Base-by-base conservation (phyloP, 2,113 vertebrate genomes). In the Tychaedon coryphoeus region DNA sequence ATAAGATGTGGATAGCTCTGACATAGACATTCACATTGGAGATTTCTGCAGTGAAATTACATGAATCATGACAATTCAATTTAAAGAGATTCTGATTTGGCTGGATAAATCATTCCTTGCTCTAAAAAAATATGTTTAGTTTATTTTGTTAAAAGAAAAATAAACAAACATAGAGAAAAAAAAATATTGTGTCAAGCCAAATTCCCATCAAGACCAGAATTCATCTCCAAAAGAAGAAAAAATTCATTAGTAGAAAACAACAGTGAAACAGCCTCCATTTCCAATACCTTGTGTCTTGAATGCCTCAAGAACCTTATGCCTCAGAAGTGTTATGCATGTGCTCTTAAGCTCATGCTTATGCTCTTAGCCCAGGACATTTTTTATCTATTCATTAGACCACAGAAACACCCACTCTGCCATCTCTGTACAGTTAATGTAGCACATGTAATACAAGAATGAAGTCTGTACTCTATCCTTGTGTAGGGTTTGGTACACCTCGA, bases 391-490 rank as follows among this genome's bases (percentile, higher is more conserved):
- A 18, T 76, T 45, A 58, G 12, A 75, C 6, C 14, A 38, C n/a
- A 64, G 61, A 75, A 92, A 51, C 2, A 36, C 7, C 4, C n/a
- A 70, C 14, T 6, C 8, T 79, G 7, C 11, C 14, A 42, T 36
- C 12, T 2, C 22, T 56, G 9, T 26, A 22, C 20, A 82, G 14
- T 17, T 38, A 78, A 69, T 28, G 3, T 15, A 47, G 54, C 29
- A 6, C 6, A 33, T 19, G 22, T 9, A 29, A 43, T 25, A 14
- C 5, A 38, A 23, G 15, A 47, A 61, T 43, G 5, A 4, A 60
- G 2, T 23, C 40, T 75, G 6, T 24, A 12, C 6, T 10, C 1
- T 36, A 34, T 28, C 24, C 13, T 0, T 0, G 6, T 3, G 5
- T 10, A 28, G 40, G 10, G 4, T 34, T 61, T 76, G 25, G 2